Evolutionary conservation across 2,113 vertebrate genomes (phyloP).

Genomic region (Connochaetes taurinus): DNA sequence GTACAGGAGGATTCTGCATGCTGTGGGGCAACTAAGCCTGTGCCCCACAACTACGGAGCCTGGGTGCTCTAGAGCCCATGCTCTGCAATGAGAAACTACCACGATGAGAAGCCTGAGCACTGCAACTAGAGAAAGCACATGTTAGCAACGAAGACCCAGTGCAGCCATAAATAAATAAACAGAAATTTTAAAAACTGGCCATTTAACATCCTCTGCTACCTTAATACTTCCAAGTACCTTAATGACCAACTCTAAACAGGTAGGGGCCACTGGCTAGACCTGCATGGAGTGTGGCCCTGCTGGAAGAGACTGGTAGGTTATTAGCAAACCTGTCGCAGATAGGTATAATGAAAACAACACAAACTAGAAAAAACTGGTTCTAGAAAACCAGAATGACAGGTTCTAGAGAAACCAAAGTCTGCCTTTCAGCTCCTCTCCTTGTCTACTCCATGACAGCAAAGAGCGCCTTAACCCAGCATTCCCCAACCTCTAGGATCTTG

Average conservation of each 20-base stretch:
- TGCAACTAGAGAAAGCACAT: too few species aligned
- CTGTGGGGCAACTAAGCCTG: background rate
- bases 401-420: background rate
- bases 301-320: background rate
- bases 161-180: too few species aligned
- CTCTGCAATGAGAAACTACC: background rate
- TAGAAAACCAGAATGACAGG: background rate
- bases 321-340: background rate
- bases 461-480: background rate
- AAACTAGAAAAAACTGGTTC: background rate
- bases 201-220: background rate
- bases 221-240: background rate
- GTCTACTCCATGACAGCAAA: background rate
- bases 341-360: background rate
- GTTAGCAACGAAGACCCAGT: too few species aligned
- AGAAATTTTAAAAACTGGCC: too few species aligned
- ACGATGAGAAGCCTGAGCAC: too few species aligned
- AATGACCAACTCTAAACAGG: background rate
- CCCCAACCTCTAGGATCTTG: background rate
- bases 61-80: background rate
- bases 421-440: background rate
- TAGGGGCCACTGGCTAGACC: background rate
- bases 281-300: fast-evolving
- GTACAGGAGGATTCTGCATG: background rate
- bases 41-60: background rate